Percentiles rank a stretch among this genome's conserved stretches.
Evolutionary conservation across 2,888 invertebrate genomes (phyloP).

Genomic region (Limenitis arthemis): DNA sequence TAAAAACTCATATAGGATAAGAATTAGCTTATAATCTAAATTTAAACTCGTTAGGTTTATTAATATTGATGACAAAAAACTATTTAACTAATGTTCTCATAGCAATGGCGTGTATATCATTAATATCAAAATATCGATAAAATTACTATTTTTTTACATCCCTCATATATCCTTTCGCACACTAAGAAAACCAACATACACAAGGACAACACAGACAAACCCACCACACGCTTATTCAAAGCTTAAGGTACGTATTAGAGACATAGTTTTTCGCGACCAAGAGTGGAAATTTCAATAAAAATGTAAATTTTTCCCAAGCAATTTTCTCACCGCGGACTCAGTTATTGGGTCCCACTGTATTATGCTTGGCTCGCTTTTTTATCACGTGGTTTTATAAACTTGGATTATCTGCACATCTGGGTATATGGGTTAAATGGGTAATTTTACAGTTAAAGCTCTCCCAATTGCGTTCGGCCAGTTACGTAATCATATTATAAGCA

Average conservation of each 20-base stretch:
- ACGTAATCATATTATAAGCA: not conserved
- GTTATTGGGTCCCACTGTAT: slow-evolving; percentile 59
- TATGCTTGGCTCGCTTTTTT: slow-evolving; percentile 32
- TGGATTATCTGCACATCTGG: slow-evolving; percentile 32
- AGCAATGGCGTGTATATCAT: no score
- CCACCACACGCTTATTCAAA: slow-evolving; percentile 45
- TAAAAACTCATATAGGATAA: no score
- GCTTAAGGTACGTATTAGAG: slow-evolving; percentile 59
- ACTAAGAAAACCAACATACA: slow-evolving; percentile 29
- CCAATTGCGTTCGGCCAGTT: not conserved
- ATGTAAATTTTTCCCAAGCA: slow-evolving; percentile 63
- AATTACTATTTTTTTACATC: slow-evolving; percentile 5
- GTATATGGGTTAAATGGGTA: slow-evolving; percentile 3
- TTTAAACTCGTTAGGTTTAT: no score
- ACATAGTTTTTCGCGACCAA: slow-evolving; percentile 59
- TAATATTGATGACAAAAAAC: no score
- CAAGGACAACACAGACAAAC: slow-evolving; percentile 33
- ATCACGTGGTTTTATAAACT: slow-evolving; percentile 5
- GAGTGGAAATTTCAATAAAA: slow-evolving; percentile 70
- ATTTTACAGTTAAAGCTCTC: not conserved
- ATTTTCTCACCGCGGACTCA: slow-evolving; percentile 55
- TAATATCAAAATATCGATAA: not conserved
- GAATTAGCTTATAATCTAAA: no score
- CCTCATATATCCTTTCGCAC: slow-evolving; percentile 27
- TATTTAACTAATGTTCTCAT: no score